Base-by-base conservation (phyloP, 2,888 invertebrate species). In the Pachliopta kotzebuea region DNA sequence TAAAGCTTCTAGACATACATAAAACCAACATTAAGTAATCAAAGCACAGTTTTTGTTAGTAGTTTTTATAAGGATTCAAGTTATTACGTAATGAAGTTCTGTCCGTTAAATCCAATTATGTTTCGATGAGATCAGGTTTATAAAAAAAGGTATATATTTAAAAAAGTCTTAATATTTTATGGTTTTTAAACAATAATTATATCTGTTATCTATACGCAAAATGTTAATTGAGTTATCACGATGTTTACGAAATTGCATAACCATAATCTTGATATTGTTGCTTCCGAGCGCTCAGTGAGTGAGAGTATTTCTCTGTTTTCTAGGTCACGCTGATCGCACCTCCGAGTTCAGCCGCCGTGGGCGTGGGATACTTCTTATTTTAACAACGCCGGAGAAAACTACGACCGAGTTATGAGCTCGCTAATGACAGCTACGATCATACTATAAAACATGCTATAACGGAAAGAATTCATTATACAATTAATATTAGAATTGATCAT, bases 271-370 rank as follows among this genome's bases (percentile, higher is more conserved):
- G 54, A 52, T 65, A 49, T 65, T 68, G 69, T 67, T 72, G 70
- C 74, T 75, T 74, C 73, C 73, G 75, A 73, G 77, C 66, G 70
- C 67, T 64, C 69, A 45, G 75, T 79, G 80, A 88, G 90, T 86
- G 89, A 90, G 90, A 90, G 90, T 88, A 79, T 83, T 60, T 80
- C 80, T 78, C 74, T 68, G 68, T 74, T 85, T 85, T 80, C 83
- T 90, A 81, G 90, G 90, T 85, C 88, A 78, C 72, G 75, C 80
- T 76, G 79, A 81, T 83, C 82, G 74, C 79, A 73, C 76, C 74
- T 71, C 55, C 56, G 59, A 67, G 57, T 71, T 66, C 59, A 52
- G 62, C 56, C 61, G 70, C 72, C 79, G 80, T 81, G 80, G 70
- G 73, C 79, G 80, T 81, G 80, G 75, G 79, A 80, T 72, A 74